These are phyloP conservation scores for Neotragus pygmaeus DNA, from an alignment of 2,113 vertebrate species.

Conservation along the genomic window DNA sequence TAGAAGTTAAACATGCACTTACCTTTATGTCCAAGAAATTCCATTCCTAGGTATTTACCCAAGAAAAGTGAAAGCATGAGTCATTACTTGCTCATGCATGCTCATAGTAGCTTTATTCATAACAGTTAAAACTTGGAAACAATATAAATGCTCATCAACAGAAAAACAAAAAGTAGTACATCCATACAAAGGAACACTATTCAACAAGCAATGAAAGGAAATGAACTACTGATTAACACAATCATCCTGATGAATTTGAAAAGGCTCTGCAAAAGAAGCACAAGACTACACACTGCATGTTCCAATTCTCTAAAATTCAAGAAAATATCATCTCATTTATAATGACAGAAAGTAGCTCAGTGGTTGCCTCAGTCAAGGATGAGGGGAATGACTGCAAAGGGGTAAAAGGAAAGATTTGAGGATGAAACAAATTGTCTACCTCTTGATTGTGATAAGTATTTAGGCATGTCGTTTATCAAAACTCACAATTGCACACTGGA, in stretches of 20 bases:
- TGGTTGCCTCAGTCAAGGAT: not conserved
- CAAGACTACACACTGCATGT: too few relatives aligned
- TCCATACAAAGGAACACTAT: not conserved
- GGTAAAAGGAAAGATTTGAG: not conserved
- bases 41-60: conserved; percentile 2
- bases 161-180: not conserved
- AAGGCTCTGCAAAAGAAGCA: not conserved
- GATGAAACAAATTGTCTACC: not conserved
- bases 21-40: not conserved
- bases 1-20: not conserved
- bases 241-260: not conserved
- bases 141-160: not conserved
- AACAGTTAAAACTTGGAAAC: not conserved
- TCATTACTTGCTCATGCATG: not conserved
- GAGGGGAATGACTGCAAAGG: not conserved
- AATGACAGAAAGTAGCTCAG: not conserved
- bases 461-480: not conserved
- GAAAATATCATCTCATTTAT: not conserved
- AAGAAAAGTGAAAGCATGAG: conserved; percentile 2
- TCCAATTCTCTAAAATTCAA: conserved; percentile 13
- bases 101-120: not conserved
- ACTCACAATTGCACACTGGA: not conserved
- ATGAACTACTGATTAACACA: not conserved
- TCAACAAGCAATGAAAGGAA: not conserved
- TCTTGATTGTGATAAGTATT: not conserved